Evolutionary conservation across 2,888 invertebrate species (phyloP).

Genomic region (Sphecodes monilicornis): DNA sequence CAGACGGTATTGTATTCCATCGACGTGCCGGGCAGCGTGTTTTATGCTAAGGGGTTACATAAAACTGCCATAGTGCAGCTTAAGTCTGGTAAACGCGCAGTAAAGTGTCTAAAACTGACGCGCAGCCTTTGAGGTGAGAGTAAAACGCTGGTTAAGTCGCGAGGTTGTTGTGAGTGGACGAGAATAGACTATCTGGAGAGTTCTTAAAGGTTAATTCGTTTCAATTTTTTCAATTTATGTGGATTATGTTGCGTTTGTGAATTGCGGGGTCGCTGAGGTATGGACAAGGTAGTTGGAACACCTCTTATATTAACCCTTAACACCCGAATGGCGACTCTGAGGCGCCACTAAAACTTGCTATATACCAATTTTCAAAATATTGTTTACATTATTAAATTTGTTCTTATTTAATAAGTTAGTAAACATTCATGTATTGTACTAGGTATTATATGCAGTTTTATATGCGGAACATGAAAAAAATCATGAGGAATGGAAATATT

Average conservation of each 20-base stretch:
- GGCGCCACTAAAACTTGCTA: no score
- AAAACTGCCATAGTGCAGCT: neutral
- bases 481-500: no score
- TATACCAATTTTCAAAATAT: no score
- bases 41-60: conserved; percentile 5
- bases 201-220: neutral
- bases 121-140: neutral
- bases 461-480: no score
- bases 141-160: neutral
- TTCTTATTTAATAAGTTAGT: no score
- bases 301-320: no score
- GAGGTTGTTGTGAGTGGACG: neutral
- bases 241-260: neutral
- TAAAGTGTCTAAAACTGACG: conserved; percentile 5
- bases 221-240: neutral
- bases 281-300: neutral
- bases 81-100: conserved; percentile 4
- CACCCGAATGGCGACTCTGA: no score
- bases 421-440: no score
- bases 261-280: neutral
- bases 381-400: no score
- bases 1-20: neutral
- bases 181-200: neutral
- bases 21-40: neutral
- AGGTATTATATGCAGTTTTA: no score